Evolutionary conservation across 2,797 vertebrate genomes (phyloP), one percentile per base, ranked within the genome.

Genomic region (Anguilla obscura): DNA sequence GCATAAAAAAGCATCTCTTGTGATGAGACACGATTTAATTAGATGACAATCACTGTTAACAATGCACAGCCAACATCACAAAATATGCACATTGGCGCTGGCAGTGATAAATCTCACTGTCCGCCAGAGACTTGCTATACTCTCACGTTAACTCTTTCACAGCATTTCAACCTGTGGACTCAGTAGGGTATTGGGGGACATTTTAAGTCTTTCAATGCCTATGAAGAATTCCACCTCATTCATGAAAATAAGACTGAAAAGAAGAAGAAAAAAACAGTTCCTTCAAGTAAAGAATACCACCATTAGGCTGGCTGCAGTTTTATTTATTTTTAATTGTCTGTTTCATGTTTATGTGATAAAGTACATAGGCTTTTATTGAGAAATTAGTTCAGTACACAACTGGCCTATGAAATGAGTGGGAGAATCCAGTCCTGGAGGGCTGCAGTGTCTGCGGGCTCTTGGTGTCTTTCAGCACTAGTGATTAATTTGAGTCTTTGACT

Each of bases 21-120:
- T 97, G 97, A 98, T 94, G 96, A 97, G 96, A 96, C 95, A 94
- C 96, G 93, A 97, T 97, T 99, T 98, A 99, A 99, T 99, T 98
- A 98, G 97, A 97, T 98, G 98, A 97, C 97, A 98, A 98, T 99
- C 98, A 98, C 96, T 18, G 95, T 96, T 98, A 98, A 98, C 97
- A 98, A 98, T 97, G 96, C 95, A 94, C 93, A 90, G 96, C 89
- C 90, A 96, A 96, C 96, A 95, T 96, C 94, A 95, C 91, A 96
- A 95, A 95, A 97, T 95, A 96, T 95, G 94, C 96, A 97, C 95
- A 96, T 93, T 92, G 94, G 95, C 89, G 93, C 94, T 97, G 97
- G 96, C 97, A 97, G 95, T 97, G 97, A 99, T 97, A 97, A 97
- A 99, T 98, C 96, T 95, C 93, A 92, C 52, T 90, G 91, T 93